Evolutionary conservation across 2,888 invertebrate species (phyloP), one percentile per base, ranked within the genome.

Genomic region (Petrolisthes manimaculis): DNA sequence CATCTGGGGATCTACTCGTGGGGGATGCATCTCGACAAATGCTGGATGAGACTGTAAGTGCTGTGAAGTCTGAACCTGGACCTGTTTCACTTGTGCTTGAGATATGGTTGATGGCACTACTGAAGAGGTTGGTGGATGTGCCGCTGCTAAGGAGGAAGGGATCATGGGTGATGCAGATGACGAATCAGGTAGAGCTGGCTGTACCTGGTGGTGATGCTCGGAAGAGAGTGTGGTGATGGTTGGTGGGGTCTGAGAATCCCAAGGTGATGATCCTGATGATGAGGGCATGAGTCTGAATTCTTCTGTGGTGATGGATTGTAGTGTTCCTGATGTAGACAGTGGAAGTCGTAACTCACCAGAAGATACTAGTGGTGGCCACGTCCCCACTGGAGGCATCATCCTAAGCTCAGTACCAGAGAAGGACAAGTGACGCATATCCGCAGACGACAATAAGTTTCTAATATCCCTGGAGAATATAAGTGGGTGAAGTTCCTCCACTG

Each of bases 401-500:
- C 83, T 77, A n/a, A 83, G 74, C 71, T 83, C 83, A 55, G 83
- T 79, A 3, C 83, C 83, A 12, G 83, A 83, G 56, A 75, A 87
- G 0, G 87, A 81, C 37, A 86, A 37, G 6, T 86, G 86, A 14
- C 78, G 77, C 53, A 86, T 18, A 69, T 83, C 86, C n/a, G 82
- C 86, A 9, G 86, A 86, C 5, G 86, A 78, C 24, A 83, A n/a
- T n/a, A 83, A 56, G 12, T 87, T 83, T 5, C 78, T 77, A 24
- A 83, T 51, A 24, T 83, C 86, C 18, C 78, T 21, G 14, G 86
- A 83, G 71, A 80, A 86, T 21, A 83, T 53, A 2, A 87, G 83
- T 4, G 80, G 87, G 37, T 83, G 87, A 37, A 87, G 37, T 69
- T 87, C 87, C 71, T 81, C 87, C 8, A 83, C 78, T 8, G 87